Evolutionary conservation across 2,888 invertebrate genomes (phyloP).

Genomic region (Argynnis bischoffii): DNA sequence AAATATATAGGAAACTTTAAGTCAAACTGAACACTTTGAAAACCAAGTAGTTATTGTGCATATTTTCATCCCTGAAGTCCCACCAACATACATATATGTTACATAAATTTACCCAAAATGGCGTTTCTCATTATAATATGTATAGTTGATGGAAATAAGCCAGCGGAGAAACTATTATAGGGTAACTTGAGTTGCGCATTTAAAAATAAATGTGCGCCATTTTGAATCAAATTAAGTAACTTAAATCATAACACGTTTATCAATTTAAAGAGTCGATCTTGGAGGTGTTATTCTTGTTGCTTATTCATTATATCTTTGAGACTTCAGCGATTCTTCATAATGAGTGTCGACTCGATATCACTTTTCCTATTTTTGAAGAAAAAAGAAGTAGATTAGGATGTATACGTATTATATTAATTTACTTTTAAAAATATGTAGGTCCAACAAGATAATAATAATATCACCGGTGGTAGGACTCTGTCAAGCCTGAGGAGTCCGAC

Average conservation of each 20-base stretch:
- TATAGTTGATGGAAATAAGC: too few relatives aligned
- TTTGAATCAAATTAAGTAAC: neutral
- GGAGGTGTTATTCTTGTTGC: neutral
- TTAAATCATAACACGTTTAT: neutral
- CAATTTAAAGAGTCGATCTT: neutral
- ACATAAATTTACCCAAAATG: neutral
- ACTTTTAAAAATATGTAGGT: too few relatives aligned
- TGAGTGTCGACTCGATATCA: too few relatives aligned
- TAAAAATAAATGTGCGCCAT: neutral
- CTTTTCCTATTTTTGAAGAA: too few relatives aligned
- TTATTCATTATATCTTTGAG: too few relatives aligned
- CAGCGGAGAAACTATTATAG: too few relatives aligned
- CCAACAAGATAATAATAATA: too few relatives aligned
- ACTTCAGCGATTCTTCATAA: too few relatives aligned
- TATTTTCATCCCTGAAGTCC: neutral
- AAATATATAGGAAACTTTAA: neutral
- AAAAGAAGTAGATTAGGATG: too few relatives aligned
- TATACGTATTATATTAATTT: too few relatives aligned
- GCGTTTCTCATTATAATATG: neutral
- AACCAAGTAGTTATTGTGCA: constrained; percentile 10
- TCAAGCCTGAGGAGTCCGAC: too few relatives aligned
- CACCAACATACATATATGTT: neutral
- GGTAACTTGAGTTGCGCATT: neutral
- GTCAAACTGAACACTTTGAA: constrained; percentile 13
- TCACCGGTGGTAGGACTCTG: too few relatives aligned